A percentile compares a stretch with the other conserved stretches of the same genome.
phyloP scores from a whole-genome alignment of 2,888 invertebrate species.

The Troilus luridus region DNA sequence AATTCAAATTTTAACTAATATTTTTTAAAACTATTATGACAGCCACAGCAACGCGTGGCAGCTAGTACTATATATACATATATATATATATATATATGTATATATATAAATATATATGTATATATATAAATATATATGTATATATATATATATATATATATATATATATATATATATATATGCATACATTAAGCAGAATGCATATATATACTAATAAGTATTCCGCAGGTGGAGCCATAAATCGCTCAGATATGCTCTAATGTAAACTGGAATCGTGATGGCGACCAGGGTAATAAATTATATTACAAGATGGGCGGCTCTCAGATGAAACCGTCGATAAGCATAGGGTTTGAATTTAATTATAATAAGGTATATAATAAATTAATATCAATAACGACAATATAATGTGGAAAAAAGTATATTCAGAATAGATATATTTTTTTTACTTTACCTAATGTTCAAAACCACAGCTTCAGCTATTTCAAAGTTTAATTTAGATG shows the following conservation, averaged over 20 bases:
- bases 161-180: not conserved
- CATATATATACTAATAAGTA: not conserved
- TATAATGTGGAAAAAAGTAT: too few species aligned
- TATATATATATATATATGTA: too few species aligned
- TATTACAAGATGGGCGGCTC: not conserved
- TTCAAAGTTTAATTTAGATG: not conserved
- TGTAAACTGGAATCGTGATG: constrained; percentile 18
- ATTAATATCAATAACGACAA: not conserved
- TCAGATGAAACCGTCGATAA: not conserved
- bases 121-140: too few species aligned
- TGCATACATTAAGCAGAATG: not conserved
- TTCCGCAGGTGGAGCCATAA: not conserved
- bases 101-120: too few species aligned
- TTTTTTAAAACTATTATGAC: too few species aligned
- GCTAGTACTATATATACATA: too few species aligned
- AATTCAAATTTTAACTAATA: too few species aligned
- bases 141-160: too few species aligned
- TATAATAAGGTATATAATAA: not conserved
- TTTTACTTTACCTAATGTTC: too few species aligned
- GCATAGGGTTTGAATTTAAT: not conserved
- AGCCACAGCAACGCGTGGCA: too few species aligned
- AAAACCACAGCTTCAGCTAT: not conserved
- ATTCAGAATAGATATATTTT: too few species aligned
- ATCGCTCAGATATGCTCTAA: not conserved
- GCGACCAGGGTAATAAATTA: not conserved